phyloP scores from a whole-genome alignment of 1,140 invertebrate species.

The Nasonia vitripennis region DNA sequence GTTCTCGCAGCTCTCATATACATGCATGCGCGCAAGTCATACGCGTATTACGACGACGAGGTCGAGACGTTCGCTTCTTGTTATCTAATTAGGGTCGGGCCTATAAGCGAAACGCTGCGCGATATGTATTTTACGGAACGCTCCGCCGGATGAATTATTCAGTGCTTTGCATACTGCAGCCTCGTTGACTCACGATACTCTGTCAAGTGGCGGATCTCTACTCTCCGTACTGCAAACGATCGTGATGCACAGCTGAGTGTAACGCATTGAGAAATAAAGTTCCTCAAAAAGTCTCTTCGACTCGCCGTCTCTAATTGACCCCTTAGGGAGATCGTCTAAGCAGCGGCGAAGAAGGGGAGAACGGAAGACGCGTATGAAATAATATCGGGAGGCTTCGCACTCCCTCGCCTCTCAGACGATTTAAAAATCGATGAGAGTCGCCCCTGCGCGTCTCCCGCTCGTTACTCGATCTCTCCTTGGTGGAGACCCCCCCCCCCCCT shows the following conservation, averaged over 20 bases:
- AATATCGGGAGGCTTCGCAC: not conserved
- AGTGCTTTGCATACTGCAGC: not conserved
- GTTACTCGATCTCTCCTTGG: not conserved
- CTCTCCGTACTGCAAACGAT: too few relatives aligned
- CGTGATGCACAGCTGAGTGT: too few relatives aligned
- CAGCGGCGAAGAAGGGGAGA: not conserved
- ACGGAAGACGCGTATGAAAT: slow-evolving; percentile 21
- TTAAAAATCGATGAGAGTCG: slow-evolving; percentile 39
- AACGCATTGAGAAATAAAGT: not conserved
- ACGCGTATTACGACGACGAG: not conserved
- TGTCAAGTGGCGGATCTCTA: too few relatives aligned
- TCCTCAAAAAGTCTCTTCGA: not conserved
- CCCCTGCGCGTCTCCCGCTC: not conserved
- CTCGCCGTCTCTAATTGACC: not conserved
- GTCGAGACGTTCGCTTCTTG: slow-evolving; percentile 3
- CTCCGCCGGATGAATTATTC: not conserved
- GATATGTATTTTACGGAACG: not conserved
- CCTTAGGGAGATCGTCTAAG: not conserved
- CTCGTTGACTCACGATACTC: not conserved
- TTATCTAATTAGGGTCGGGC: slow-evolving; percentile 40
- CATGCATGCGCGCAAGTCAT: not conserved
- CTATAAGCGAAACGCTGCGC: not conserved
- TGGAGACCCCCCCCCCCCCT: not conserved
- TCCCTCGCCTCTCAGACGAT: not conserved
- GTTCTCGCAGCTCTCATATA: not conserved